A percentile compares a stretch with the other conserved stretches of the same genome.
These are phyloP conservation scores for Hapalemur alaotrensis DNA, from an alignment of 2,797 vertebrate species.

Conservation along the genomic window DNA sequence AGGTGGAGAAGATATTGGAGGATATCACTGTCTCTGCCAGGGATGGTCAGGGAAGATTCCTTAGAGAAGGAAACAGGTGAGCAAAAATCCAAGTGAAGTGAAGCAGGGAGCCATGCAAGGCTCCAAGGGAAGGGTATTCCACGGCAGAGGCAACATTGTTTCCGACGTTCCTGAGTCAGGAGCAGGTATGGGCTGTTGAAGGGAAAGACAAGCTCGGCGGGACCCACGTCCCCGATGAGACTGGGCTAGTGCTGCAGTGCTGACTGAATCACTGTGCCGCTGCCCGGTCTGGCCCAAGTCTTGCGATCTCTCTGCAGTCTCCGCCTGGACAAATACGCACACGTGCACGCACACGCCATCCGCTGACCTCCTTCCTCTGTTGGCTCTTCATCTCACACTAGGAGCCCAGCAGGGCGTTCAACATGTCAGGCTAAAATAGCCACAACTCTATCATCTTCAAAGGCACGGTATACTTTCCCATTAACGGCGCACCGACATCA, in stretches of 20 bases:
- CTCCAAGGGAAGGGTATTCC: not conserved
- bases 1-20: not conserved
- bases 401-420: not conserved
- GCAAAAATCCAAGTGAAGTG: not conserved
- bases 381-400: not conserved
- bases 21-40: not conserved
- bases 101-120: not conserved
- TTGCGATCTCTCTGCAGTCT: not conserved
- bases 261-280: fast-evolving
- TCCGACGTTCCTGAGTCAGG: fast-evolving
- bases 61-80: not conserved
- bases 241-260: not conserved
- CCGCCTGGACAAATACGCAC: fast-evolving
- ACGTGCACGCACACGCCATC: fast-evolving
- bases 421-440: not conserved
- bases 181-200: not conserved
- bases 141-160: not conserved
- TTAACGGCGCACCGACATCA: fast-evolving
- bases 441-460: not conserved
- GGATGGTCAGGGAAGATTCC: not conserved
- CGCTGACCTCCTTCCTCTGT: not conserved
- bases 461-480: fast-evolving
- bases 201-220: not conserved
- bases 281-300: fast-evolving
- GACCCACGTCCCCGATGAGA: fast-evolving